Conservation (phyloP, 2,797 vertebrate species). For the Anolis apletophallus region DNA sequence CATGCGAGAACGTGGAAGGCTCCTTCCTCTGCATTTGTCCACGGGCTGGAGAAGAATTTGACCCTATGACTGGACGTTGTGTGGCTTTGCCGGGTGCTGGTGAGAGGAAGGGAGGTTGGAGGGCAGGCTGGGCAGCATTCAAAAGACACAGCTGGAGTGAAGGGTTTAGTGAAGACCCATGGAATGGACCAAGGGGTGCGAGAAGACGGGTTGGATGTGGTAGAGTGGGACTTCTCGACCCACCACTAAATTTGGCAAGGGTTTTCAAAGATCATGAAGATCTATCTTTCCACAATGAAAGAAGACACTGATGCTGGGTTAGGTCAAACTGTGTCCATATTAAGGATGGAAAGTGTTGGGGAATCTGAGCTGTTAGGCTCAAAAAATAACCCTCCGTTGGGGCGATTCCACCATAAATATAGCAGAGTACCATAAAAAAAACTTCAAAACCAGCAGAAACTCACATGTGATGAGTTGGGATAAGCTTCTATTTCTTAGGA, state of each 20-base stretch:
- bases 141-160: neutral
- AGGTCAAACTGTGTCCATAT: neutral
- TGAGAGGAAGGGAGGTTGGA: neutral
- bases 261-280: neutral
- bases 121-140: neutral
- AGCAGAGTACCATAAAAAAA: too few species aligned
- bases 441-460: too few species aligned
- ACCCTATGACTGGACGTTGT: constrained; percentile 78
- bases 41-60: constrained; percentile 81
- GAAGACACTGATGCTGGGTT: too few species aligned
- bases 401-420: too few species aligned
- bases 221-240: neutral
- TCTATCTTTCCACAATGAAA: neutral
- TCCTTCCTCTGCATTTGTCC: constrained; percentile 90
- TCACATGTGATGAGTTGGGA: too few species aligned
- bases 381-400: too few species aligned
- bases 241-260: neutral
- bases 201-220: neutral
- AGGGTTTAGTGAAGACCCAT: neutral
- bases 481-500: too few species aligned
- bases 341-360: too few species aligned
- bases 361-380: too few species aligned
- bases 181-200: too few species aligned
- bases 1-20: constrained; percentile 87
- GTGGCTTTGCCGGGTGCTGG: constrained; percentile 62